Percentiles rank a stretch among this genome's conserved stretches.
These are phyloP conservation scores for Auanema freiburgensis DNA, from an alignment of 2,888 invertebrate genomes.

Conservation along the genomic window DNA sequence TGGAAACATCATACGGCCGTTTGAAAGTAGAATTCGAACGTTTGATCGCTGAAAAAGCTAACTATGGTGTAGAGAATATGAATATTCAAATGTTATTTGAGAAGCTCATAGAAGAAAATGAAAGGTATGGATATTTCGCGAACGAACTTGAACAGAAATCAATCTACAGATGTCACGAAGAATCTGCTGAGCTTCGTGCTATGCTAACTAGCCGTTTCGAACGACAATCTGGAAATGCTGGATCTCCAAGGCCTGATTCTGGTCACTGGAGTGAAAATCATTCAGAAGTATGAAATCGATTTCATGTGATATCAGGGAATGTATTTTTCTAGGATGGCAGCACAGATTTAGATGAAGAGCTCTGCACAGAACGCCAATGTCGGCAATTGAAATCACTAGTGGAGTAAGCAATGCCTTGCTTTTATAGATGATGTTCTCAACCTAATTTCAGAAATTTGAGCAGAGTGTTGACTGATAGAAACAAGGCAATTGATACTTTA, in stretches of 20 bases:
- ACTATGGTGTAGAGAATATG: conserved; percentile 22
- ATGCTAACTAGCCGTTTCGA: conserved; percentile 48
- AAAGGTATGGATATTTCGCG: conserved; percentile 24
- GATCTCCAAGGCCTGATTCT: conserved; percentile 50
- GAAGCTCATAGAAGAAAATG: conserved; percentile 47
- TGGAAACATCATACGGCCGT: conserved; percentile 37
- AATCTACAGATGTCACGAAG: conserved; percentile 40
- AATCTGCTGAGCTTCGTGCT: conserved; percentile 46
- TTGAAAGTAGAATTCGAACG: conserved; percentile 39
- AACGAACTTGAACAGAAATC: no score
- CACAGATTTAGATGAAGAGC: conserved; percentile 43
- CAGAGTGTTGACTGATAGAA: conserved; percentile 32
- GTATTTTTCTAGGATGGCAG: conserved; percentile 26
- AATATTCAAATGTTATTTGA: conserved; percentile 38
- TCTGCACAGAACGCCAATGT: conserved; percentile 46
- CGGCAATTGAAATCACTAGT: conserved; percentile 41
- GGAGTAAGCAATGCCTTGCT: conserved; percentile 25
- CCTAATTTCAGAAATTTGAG: conserved; percentile 29
- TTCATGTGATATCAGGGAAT: not conserved
- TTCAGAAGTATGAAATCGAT: conserved; percentile 25
- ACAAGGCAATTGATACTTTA: conserved; percentile 38
- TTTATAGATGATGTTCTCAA: not conserved
- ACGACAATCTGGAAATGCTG: conserved; percentile 32
- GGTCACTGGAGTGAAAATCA: conserved; percentile 47
- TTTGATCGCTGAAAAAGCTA: conserved; percentile 28